Conservation (phyloP, 2,113 vertebrate genomes). For the Microtus ochrogaster region DNA sequence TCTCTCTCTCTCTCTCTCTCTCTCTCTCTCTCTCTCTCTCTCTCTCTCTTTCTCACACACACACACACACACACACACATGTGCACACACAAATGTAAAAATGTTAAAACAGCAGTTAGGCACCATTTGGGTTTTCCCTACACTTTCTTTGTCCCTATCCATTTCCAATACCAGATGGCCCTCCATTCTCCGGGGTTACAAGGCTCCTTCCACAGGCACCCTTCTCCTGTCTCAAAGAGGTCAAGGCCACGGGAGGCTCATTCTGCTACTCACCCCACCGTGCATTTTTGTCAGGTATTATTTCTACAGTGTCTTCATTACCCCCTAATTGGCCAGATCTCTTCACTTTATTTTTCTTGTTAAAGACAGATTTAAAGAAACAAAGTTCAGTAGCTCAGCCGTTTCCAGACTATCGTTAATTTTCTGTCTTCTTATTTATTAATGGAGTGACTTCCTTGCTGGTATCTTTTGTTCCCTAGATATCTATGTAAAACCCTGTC, state of each 20-base stretch:
- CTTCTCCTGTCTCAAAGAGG: neutral
- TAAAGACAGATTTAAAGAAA: constrained; percentile 91
- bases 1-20: too few species aligned
- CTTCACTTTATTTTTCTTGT: constrained; percentile 91
- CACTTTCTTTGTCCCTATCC: neutral
- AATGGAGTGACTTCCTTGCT: constrained; percentile 81
- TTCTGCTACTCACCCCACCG: constrained; percentile 9
- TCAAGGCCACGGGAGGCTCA: constrained; percentile 27
- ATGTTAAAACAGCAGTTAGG: neutral
- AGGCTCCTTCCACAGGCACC: neutral
- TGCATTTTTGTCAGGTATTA: constrained; percentile 87
- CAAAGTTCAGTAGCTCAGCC: constrained; percentile 89
- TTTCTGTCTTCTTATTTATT: constrained; percentile 85
- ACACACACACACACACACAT: too few species aligned
- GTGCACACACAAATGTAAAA: neutral
- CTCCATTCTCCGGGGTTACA: neutral
- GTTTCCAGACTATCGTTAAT: constrained; percentile 86
- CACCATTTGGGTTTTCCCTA: neutral
- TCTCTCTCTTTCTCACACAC: too few species aligned
- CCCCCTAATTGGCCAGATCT: constrained; percentile 90
- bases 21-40: too few species aligned
- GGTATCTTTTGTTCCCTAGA: constrained; percentile 80
- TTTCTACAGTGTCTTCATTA: constrained; percentile 88
- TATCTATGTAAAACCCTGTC: constrained; percentile 76
- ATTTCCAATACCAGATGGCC: neutral